phyloP scores from a whole-genome alignment of 2,113 vertebrate species.

The Rutilus rutilus region DNA sequence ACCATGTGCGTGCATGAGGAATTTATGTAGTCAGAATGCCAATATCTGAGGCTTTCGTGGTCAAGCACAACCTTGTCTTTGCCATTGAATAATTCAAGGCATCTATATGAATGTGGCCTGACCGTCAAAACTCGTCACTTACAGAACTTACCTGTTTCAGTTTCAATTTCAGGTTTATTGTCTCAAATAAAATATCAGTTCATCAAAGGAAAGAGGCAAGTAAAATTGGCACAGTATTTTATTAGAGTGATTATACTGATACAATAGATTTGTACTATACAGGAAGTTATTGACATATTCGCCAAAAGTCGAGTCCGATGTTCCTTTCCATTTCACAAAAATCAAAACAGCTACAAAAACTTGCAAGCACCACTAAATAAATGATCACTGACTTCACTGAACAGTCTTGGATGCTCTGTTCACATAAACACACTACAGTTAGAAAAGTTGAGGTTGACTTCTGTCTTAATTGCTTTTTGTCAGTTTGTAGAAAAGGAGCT shows the following conservation, averaged over 20 bases:
- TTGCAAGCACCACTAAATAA: slow-evolving; percentile 98
- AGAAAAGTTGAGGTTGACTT: slow-evolving; percentile 93
- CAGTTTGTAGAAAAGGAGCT: slow-evolving; percentile 67
- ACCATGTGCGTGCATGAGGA: background rate
- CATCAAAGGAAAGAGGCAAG: slow-evolving; percentile 58
- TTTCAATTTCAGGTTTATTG: background rate
- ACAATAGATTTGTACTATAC: slow-evolving; percentile 92
- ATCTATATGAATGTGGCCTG: background rate
- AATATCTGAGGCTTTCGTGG: background rate
- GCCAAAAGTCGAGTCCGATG: slow-evolving; percentile 97
- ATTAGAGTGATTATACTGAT: slow-evolving; percentile 91
- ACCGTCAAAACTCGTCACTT: background rate
- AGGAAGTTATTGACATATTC: slow-evolving; percentile 96
- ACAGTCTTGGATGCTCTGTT: slow-evolving; percentile 94
- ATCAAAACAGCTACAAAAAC: slow-evolving; percentile 98
- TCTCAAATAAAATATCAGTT: background rate
- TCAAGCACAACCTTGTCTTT: background rate
- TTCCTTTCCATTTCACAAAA: slow-evolving; percentile 90
- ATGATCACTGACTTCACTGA: slow-evolving; percentile 96
- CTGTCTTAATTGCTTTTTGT: slow-evolving; percentile 79
- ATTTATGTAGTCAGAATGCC: background rate
- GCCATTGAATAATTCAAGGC: background rate
- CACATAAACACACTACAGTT: slow-evolving; percentile 94
- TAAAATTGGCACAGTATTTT: slow-evolving; percentile 92
- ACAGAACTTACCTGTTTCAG: background rate